Base-by-base conservation (phyloP, 2,888 invertebrate genomes). In the Synergus itoensis region DNA sequence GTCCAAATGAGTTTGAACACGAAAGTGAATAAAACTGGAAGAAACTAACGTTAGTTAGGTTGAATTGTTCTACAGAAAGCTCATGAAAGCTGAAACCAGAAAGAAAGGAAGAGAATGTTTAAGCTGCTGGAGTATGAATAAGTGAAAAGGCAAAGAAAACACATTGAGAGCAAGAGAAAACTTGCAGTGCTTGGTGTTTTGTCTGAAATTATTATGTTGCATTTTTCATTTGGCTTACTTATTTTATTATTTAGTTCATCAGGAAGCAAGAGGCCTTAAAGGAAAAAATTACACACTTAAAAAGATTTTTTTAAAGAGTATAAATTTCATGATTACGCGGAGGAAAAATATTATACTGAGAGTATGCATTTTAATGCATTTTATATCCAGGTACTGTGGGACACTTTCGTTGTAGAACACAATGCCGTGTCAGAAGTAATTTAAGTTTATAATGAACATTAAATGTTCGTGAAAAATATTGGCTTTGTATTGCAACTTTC, bases 61-160 rank as follows among this genome's bases (percentile, higher is more conserved):
- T 73, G 48, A 73, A 53, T 53, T 73, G n/a, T 73, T 73, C 21
- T 48, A 48, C 69, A 69, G 48, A 21, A 69, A 48, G 48, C 69
- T 48, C 28, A 28, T 28, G 16, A 48, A 69, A 48, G 28, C 28
- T 28, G 48, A 69, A 69, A 48, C 48, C 28, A 69, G 36, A 69
- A 28, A 28, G 45, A 69, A 69, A 36, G 21, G 36, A 69, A 48
- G 69, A 36, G 48, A 48, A 48, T 69, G 8, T 14, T 48, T 69
- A 48, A 36, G 69, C 69, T 69, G 48, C 69, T 69, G 69, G 28
- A 69, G 48, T 28, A 69, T 69, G 69, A 69, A 69, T 69, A 69
- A 69, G 69, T 48, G 48, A 69, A 48, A 48, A 69, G 69, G 45
- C 45, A 69, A 48, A 28, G 45, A 36, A 69, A 48, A 69, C 28